Conservation (phyloP, 2,113 vertebrate species). For the Marcusenius ussheri region DNA sequence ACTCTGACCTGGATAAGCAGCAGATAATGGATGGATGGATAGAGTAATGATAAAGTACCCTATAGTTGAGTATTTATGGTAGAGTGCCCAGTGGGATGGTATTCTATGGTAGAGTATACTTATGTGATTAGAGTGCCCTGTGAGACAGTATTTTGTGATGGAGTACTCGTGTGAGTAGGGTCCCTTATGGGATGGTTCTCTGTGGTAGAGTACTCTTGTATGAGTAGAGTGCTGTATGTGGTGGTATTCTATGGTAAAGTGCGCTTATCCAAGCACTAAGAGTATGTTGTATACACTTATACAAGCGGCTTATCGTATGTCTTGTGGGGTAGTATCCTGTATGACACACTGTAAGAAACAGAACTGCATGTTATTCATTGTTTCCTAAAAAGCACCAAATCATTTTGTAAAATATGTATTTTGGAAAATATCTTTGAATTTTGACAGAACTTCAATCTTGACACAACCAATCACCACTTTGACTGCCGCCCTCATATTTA, state of each 20-base stretch:
- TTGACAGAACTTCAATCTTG: not conserved
- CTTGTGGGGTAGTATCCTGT: not conserved
- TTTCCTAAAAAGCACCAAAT: not conserved
- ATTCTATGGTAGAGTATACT: not conserved
- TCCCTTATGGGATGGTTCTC: not conserved
- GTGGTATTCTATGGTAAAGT: not conserved
- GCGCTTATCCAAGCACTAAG: not conserved
- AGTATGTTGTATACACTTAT: too few relatives aligned
- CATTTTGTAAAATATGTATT: not conserved
- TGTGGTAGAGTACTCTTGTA: not conserved
- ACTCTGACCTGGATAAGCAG: not conserved
- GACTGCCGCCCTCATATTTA: not conserved
- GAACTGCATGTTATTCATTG: too few relatives aligned
- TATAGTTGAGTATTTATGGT: not conserved
- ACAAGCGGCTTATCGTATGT: not conserved
- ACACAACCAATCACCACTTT: not conserved
- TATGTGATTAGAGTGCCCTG: not conserved
- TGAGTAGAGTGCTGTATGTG: not conserved
- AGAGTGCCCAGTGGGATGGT: not conserved
- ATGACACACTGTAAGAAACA: too few relatives aligned
- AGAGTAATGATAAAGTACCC: not conserved
- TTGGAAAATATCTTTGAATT: not conserved
- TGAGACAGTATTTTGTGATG: not conserved
- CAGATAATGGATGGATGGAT: not conserved
- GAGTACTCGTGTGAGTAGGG: not conserved